Percentiles rank a stretch among this genome's conserved stretches.
Evolutionary conservation across 2,888 invertebrate genomes (phyloP).

Genomic region (Drosophila tanythrix): DNA sequence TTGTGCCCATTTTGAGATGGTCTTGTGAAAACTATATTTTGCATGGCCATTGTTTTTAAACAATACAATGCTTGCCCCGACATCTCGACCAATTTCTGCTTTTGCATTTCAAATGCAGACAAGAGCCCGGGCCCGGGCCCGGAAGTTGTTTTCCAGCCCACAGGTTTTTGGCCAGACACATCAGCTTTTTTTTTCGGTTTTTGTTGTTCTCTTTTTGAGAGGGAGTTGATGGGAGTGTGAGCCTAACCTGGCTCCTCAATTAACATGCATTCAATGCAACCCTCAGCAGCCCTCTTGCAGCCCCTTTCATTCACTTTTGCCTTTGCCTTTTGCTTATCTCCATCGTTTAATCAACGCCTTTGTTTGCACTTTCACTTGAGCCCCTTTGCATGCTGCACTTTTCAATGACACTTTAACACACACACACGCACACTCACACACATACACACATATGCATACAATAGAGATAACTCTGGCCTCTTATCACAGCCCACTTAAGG

Average conservation of each 20-base stretch:
- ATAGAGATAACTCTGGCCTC: conserved; percentile 17
- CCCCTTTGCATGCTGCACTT: conserved; percentile 59
- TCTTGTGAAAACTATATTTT: conserved; percentile 53
- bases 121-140: conserved; percentile 17
- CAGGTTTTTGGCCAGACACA: conserved; percentile 36
- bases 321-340: conserved; percentile 36
- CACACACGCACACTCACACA: conserved; percentile 1
- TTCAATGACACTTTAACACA: conserved; percentile 61
- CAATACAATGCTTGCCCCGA: conserved; percentile 45
- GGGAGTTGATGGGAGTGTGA: background rate
- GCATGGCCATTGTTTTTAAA: conserved; percentile 49
- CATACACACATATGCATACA: conserved; percentile 3
- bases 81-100: conserved; percentile 49
- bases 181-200: background rate
- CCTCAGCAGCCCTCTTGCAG: background rate
- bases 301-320: conserved; percentile 13
- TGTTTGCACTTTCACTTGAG: conserved; percentile 74
- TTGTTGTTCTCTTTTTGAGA: background rate
- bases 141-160: conserved; percentile 47
- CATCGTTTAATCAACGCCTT: conserved; percentile 72
- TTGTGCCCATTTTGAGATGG: conserved; percentile 42
- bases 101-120: conserved; percentile 61
- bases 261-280: conserved; percentile 53
- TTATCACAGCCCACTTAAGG: conserved; percentile 58
- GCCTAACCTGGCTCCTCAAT: conserved; percentile 29